Conservation (phyloP, 2,113 vertebrate genomes). For the Rattus rattus region DNA sequence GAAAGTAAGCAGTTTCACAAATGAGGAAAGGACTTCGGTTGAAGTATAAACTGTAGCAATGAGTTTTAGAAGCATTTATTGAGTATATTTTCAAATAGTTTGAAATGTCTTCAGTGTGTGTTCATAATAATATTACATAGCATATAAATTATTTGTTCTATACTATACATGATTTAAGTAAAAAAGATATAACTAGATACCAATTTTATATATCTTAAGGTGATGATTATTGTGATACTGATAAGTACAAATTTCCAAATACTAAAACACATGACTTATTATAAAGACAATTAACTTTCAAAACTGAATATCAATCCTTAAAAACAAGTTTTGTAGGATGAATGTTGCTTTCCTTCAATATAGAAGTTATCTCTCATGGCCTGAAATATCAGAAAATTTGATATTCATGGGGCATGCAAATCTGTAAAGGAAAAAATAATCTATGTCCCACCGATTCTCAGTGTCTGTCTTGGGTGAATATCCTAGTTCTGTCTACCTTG, state of each 20-base stretch:
- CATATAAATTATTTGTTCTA: background rate
- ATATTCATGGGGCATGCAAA: background rate
- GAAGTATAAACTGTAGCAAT: background rate
- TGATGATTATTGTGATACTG: background rate
- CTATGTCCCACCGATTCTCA: background rate
- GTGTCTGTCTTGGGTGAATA: background rate
- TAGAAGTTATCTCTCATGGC: background rate
- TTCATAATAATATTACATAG: background rate
- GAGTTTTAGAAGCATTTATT: background rate
- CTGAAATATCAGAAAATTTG: background rate
- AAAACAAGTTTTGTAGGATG: background rate
- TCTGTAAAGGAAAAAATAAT: background rate
- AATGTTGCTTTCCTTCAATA: background rate
- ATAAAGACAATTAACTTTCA: constrained; percentile 25
- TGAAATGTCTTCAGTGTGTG: background rate
- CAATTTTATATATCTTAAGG: background rate
- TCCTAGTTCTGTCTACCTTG: background rate
- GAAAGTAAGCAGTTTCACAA: background rate
- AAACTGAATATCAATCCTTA: background rate
- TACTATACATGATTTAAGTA: background rate
- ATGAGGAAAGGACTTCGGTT: background rate
- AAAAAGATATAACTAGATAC: background rate
- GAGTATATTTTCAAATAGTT: background rate
- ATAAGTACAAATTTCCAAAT: background rate
- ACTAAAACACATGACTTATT: background rate